Evolutionary conservation across 1,140 invertebrate genomes (phyloP).

Genomic region (Stratiolaelaps scimitus): DNA sequence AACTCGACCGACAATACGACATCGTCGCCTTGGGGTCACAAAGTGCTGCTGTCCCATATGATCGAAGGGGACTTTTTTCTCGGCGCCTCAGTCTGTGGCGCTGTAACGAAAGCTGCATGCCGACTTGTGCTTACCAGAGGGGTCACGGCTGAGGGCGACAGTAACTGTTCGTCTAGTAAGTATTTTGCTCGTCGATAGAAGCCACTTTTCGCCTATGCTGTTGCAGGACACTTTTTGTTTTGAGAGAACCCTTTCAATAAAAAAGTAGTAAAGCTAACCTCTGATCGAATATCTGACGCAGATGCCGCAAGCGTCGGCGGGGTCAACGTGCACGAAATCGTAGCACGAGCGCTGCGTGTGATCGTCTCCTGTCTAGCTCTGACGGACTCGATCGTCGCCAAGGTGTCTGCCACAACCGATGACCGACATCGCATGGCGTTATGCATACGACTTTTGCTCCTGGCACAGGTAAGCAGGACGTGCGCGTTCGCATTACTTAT

Average conservation of each 20-base stretch:
- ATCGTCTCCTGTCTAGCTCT: not conserved
- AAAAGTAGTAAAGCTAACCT: too few relatives aligned
- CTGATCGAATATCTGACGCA: too few relatives aligned
- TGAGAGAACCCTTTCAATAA: too few relatives aligned
- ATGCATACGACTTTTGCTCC: too few relatives aligned
- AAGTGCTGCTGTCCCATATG: slow-evolving; percentile 49
- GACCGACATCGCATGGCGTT: not conserved
- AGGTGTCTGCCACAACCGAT: not conserved
- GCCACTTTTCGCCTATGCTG: too few relatives aligned
- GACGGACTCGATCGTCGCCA: not conserved
- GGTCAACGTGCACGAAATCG: not conserved
- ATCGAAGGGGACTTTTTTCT: slow-evolving; percentile 93
- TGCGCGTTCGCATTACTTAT: too few relatives aligned
- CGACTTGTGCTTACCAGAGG: slow-evolving; percentile 49
- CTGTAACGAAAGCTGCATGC: slow-evolving; percentile 75
- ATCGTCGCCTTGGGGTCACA: too few relatives aligned
- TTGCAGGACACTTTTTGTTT: too few relatives aligned
- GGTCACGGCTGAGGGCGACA: too few relatives aligned
- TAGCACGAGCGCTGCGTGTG: not conserved
- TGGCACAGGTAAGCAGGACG: too few relatives aligned
- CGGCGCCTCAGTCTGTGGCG: slow-evolving; percentile 74
- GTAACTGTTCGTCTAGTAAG: too few relatives aligned
- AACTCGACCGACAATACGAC: slow-evolving; percentile 35
- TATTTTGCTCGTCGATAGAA: too few relatives aligned
- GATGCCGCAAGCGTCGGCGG: not conserved